phyloP scores from a whole-genome alignment of 2,888 invertebrate genomes.

The Philopedon plagiatum region DNA sequence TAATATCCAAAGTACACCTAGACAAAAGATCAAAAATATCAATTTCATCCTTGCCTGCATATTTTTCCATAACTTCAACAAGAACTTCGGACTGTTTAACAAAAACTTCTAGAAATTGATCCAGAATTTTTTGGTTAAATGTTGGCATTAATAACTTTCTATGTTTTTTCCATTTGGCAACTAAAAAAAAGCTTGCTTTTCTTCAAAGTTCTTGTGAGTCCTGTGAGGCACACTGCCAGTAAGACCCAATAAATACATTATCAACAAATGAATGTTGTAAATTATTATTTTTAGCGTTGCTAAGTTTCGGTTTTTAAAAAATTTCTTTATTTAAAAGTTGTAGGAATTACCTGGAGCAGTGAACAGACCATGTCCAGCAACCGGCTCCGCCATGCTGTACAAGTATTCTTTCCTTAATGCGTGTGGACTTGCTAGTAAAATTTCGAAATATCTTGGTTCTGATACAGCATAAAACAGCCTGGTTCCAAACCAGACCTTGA shows the following conservation, averaged over 20 bases:
- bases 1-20: conserved; percentile 75
- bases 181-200: too few species aligned
- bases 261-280: background rate
- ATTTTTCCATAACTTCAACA: conserved; percentile 67
- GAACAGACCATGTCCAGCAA: conserved; percentile 57
- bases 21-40: conserved; percentile 73
- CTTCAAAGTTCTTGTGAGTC: too few species aligned
- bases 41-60: conserved; percentile 67
- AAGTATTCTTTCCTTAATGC: conserved; percentile 57
- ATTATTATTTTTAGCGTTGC: too few species aligned
- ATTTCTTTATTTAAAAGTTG: background rate
- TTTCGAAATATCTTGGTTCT: conserved; percentile 59
- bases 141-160: conserved; percentile 76
- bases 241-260: background rate
- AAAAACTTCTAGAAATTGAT: conserved; percentile 76
- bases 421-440: conserved; percentile 56
- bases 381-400: conserved; percentile 54
- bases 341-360: conserved; percentile 50
- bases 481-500: conserved; percentile 59
- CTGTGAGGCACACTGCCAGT: too few species aligned
- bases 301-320: background rate
- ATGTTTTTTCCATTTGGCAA: conserved; percentile 74
- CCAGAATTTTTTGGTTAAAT: conserved; percentile 76
- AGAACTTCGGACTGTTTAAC: conserved; percentile 73
- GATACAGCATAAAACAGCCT: conserved; percentile 56